These are phyloP conservation scores for Petrophora chlorosata DNA, from an alignment of 2,888 invertebrate genomes.

Conservation along the genomic window DNA sequence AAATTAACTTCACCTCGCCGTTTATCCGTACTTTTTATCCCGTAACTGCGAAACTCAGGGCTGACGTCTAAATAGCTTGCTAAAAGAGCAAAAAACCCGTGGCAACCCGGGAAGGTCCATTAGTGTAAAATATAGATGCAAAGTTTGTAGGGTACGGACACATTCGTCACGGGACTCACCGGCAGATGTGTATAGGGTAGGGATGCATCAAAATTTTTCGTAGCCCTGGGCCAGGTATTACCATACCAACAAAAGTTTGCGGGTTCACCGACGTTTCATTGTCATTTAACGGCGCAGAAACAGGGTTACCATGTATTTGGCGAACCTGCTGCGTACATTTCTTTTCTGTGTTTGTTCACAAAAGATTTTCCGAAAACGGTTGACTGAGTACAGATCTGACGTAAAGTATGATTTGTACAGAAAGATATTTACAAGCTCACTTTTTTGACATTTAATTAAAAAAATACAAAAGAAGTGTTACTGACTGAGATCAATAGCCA, in stretches of 20 bases:
- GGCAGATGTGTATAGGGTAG: conserved; percentile 22
- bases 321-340: neutral
- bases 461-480: too few relatives aligned
- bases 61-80: conserved; percentile 28
- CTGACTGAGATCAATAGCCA: too few relatives aligned
- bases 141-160: conserved; percentile 24
- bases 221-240: conserved; percentile 53
- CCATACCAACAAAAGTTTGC: conserved; percentile 58
- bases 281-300: conserved; percentile 49
- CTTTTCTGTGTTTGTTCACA: neutral
- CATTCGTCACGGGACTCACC: conserved; percentile 26
- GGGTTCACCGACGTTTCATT: conserved; percentile 41
- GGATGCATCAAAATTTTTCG: conserved; percentile 58
- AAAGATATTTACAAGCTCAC: too few relatives aligned
- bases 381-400: too few relatives aligned
- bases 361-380: too few relatives aligned
- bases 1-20: conserved; percentile 18
- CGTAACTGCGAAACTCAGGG: conserved; percentile 19
- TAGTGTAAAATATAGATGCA: conserved; percentile 30
- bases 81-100: conserved; percentile 26
- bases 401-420: too few relatives aligned
- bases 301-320: conserved; percentile 7
- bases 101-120: conserved; percentile 24
- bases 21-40: conserved; percentile 21
- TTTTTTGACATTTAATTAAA: too few relatives aligned